Percentiles rank a stretch among this genome's conserved stretches.
Evolutionary conservation across 2,113 vertebrate species (phyloP).

Genomic region (Todiramphus chloris): DNA sequence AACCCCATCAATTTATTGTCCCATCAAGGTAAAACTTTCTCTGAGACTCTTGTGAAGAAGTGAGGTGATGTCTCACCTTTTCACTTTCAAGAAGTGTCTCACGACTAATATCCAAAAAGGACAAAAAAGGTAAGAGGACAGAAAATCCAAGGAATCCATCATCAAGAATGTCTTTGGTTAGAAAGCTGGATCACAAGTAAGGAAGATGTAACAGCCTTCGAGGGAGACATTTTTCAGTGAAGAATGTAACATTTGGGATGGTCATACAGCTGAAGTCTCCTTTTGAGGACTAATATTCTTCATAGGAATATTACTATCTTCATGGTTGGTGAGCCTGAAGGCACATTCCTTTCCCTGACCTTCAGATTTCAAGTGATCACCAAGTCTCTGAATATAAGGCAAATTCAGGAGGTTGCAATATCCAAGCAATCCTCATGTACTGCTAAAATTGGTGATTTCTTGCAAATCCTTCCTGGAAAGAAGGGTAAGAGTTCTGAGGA

Average conservation of each 20-base stretch:
- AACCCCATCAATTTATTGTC: not conserved
- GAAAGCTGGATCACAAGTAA: not conserved
- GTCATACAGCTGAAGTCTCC: not conserved
- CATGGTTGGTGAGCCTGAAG: not conserved
- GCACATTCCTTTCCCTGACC: not conserved
- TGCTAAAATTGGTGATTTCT: not conserved
- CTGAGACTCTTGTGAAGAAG: not conserved
- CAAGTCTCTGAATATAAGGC: not conserved
- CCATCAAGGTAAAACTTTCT: not conserved
- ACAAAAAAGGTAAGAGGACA: not conserved
- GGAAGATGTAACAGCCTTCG: not conserved
- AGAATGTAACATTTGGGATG: not conserved
- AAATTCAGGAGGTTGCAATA: not conserved
- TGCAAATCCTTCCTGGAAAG: not conserved
- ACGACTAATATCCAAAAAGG: not conserved
- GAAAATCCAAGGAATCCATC: not conserved
- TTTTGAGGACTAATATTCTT: conserved; percentile 12
- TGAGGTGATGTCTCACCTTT: not conserved
- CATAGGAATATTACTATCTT: not conserved
- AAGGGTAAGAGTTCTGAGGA: not conserved
- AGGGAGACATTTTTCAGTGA: conserved; percentile 34
- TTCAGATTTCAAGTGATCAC: not conserved
- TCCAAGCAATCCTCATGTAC: not conserved
- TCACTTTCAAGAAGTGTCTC: not conserved
- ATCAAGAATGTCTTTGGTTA: not conserved